Conservation (phyloP, 2,888 invertebrate genomes). For the Drosophila kanekoi region DNA sequence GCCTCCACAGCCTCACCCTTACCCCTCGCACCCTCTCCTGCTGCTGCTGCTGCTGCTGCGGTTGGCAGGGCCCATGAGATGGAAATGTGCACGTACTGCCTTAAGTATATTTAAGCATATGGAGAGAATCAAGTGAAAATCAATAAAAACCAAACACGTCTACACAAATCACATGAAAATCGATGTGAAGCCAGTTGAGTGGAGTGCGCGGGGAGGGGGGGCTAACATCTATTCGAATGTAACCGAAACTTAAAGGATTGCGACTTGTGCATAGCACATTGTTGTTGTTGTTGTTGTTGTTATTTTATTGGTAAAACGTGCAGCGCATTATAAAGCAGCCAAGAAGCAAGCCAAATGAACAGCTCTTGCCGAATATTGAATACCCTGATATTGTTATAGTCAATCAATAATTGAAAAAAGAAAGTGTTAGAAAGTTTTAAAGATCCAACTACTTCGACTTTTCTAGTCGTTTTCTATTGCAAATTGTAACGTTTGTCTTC, state of each 20-base stretch:
- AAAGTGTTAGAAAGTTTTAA: too few species aligned
- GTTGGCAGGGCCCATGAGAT: constrained; percentile 43
- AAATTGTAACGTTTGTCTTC: too few species aligned
- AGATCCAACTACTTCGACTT: too few species aligned
- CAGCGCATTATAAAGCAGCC: constrained; percentile 57
- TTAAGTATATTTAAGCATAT: constrained; percentile 81
- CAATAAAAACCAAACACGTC: constrained; percentile 81
- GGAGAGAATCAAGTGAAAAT: constrained; percentile 80
- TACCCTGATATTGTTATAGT: constrained; percentile 1
- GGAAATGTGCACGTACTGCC: constrained; percentile 78
- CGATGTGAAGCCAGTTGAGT: constrained; percentile 61
- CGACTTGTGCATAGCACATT: too few species aligned
- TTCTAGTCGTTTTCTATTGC: too few species aligned
- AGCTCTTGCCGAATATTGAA: constrained; percentile 5
- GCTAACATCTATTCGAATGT: constrained; percentile 44
- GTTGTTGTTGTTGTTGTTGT: constrained; percentile 51
- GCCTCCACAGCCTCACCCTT: not conserved
- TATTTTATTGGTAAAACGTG: constrained; percentile 75
- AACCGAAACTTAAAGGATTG: constrained; percentile 68
- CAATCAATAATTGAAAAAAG: too few species aligned
- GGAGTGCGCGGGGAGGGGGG: not conserved
- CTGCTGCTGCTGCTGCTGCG: constrained; percentile 17
- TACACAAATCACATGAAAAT: constrained; percentile 81
- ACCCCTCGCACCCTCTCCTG: not conserved
- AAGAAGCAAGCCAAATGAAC: not conserved